Conservation (phyloP, 2,888 invertebrate genomes). For the Minunthozetes semirufus region DNA sequence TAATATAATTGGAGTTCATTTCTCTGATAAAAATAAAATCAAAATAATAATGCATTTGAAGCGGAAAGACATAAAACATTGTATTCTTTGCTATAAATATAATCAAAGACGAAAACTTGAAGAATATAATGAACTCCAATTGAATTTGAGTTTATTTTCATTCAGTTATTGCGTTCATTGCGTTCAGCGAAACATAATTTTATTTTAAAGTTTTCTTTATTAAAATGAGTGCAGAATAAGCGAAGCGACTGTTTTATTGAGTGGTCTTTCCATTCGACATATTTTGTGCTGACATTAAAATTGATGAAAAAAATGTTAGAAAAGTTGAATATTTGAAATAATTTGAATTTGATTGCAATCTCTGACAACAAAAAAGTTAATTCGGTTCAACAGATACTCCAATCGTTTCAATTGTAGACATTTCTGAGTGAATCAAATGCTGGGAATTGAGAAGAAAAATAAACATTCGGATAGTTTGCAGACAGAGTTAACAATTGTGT, state of each 20-base stretch:
- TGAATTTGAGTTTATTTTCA: too few relatives aligned
- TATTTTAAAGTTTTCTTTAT: too few relatives aligned
- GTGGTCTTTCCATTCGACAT: not conserved
- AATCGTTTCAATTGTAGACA: not conserved
- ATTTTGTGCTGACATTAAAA: not conserved
- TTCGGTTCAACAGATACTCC: not conserved
- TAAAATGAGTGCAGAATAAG: not conserved
- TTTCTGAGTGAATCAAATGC: not conserved
- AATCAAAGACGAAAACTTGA: too few relatives aligned
- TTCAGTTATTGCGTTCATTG: too few relatives aligned
- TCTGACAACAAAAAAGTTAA: not conserved
- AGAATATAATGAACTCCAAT: too few relatives aligned
- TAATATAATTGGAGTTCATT: not conserved
- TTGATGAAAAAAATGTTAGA: not conserved
- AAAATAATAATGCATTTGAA: not conserved
- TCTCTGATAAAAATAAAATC: not conserved
- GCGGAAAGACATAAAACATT: not conserved
- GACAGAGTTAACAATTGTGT: conserved; percentile 7
- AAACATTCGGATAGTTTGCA: conserved; percentile 12
- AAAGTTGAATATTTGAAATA: not conserved
- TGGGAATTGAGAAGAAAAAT: not conserved
- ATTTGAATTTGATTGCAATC: not conserved
- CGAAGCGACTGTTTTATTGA: not conserved
- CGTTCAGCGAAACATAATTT: too few relatives aligned
- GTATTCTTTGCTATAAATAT: not conserved